Percentiles rank a stretch among this genome's conserved stretches.
Evolutionary conservation across 1,140 invertebrate genomes (phyloP).

Genomic region (Rhyacophila brunnea): DNA sequence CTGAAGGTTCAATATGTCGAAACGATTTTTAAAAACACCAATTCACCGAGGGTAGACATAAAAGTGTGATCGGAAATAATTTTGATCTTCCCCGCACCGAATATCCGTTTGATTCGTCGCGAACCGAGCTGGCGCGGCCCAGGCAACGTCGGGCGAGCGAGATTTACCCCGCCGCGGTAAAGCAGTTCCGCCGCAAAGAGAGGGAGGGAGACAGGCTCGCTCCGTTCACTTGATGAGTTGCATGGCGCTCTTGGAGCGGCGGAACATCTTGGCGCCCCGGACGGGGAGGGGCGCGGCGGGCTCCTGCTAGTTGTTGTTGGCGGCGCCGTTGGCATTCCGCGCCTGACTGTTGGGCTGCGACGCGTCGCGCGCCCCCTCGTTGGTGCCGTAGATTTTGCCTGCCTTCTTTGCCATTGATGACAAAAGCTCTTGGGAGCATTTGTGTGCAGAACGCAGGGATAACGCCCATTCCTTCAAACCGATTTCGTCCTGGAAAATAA

Average conservation of each 20-base stretch:
- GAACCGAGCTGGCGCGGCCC: too few relatives aligned
- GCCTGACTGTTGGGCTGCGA: conserved; percentile 37
- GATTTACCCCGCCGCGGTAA: too few relatives aligned
- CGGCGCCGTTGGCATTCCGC: conserved; percentile 39
- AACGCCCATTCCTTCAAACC: conserved; percentile 93
- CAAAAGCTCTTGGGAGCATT: conserved; percentile 87
- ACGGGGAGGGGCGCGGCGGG: conserved; percentile 44
- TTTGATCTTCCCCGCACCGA: too few relatives aligned
- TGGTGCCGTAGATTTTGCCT: conserved; percentile 93
- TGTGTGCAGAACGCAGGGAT: conserved; percentile 86
- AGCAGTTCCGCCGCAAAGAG: too few relatives aligned
- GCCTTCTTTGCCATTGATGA: conserved; percentile 95
- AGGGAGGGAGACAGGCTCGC: not conserved
- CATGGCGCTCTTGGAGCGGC: conserved; percentile 54
- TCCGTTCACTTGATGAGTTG: conserved; percentile 51
- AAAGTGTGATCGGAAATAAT: too few relatives aligned
- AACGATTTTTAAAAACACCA: too few relatives aligned
- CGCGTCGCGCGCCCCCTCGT: conserved; percentile 42
- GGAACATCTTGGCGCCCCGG: conserved; percentile 54
- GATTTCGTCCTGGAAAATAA: conserved; percentile 79
- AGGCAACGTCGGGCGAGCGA: too few relatives aligned
- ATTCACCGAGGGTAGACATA: too few relatives aligned
- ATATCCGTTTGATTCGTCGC: too few relatives aligned
- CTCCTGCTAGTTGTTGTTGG: conserved; percentile 51
- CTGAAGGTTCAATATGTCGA: too few relatives aligned